These are phyloP conservation scores for Lasioglossum oenotherae DNA, from an alignment of 2,888 invertebrate species.

Conservation along the genomic window DNA sequence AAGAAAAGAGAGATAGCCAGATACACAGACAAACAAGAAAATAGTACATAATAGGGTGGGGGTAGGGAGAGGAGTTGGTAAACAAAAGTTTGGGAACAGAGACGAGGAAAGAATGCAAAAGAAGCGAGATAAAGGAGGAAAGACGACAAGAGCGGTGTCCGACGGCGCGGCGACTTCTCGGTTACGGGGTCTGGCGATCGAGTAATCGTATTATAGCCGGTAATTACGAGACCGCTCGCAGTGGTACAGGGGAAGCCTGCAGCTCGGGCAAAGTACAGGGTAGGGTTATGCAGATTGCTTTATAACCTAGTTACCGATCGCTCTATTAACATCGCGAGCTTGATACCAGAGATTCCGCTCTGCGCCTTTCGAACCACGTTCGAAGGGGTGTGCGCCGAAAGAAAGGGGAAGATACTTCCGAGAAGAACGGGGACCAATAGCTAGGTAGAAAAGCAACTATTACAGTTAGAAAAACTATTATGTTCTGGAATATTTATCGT, in stretches of 20 bases:
- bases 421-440: neutral
- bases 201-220: slow-evolving; percentile 80
- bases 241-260: slow-evolving; percentile 59
- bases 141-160: slow-evolving; percentile 31
- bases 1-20: neutral
- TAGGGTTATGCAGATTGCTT: slow-evolving; percentile 84
- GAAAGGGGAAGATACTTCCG: neutral
- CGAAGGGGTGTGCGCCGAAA: slow-evolving; percentile 5
- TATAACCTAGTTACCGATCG: slow-evolving; percentile 84
- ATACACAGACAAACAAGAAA: neutral
- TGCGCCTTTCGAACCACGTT: slow-evolving; percentile 20
- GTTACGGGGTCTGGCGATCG: slow-evolving; percentile 80
- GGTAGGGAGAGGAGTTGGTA: neutral
- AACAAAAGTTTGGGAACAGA: neutral
- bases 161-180: slow-evolving; percentile 71
- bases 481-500: too few relatives aligned
- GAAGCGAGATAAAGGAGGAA: slow-evolving; percentile 2
- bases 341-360: slow-evolving; percentile 55
- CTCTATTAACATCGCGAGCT: slow-evolving; percentile 81
- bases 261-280: slow-evolving; percentile 77
- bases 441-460: too few relatives aligned
- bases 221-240: slow-evolving; percentile 79
- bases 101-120: neutral
- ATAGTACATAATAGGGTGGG: neutral
- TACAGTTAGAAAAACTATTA: too few relatives aligned